phyloP scores from a whole-genome alignment of 2,113 vertebrate genomes.

The Aythya baeri region DNA sequence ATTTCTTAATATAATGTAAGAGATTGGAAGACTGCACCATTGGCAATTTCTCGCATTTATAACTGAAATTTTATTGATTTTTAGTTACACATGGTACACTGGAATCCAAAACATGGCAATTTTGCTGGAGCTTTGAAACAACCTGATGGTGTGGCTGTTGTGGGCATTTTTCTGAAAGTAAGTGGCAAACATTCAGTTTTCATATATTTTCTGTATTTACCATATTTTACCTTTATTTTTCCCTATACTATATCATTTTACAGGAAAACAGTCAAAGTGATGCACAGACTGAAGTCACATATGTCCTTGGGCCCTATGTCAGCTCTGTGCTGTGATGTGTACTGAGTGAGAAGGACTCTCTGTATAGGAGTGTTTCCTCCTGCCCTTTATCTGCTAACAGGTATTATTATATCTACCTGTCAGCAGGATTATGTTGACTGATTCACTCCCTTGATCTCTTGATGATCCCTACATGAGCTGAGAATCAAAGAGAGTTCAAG shows the following conservation, averaged over 20 bases:
- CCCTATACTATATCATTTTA: background rate
- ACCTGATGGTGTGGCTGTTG: slow-evolving; percentile 90
- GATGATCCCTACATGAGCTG: background rate
- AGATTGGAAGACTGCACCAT: background rate
- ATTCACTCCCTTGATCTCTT: background rate
- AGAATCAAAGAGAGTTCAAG: background rate
- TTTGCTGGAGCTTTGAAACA: slow-evolving; percentile 84
- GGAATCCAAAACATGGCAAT: slow-evolving; percentile 91
- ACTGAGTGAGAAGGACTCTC: background rate
- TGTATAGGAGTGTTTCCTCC: background rate
- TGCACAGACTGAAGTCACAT: background rate
- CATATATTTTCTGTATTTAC: background rate
- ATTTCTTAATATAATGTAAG: background rate
- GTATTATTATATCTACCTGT: background rate
- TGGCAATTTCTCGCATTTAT: background rate
- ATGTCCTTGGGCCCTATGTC: background rate
- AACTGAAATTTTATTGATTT: slow-evolving; percentile 34
- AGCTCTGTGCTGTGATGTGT: background rate
- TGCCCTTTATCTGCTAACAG: background rate
- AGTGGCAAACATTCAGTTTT: background rate
- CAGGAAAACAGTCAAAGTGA: background rate
- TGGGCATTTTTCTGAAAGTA: slow-evolving; percentile 93
- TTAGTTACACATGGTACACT: slow-evolving; percentile 97
- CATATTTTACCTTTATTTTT: background rate
- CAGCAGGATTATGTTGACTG: background rate